These are phyloP conservation scores for Halisarca cf. caerulea DNA, from an alignment of 37 sponge, comb jelly and placozoan species.

Conservation along the genomic window DNA sequence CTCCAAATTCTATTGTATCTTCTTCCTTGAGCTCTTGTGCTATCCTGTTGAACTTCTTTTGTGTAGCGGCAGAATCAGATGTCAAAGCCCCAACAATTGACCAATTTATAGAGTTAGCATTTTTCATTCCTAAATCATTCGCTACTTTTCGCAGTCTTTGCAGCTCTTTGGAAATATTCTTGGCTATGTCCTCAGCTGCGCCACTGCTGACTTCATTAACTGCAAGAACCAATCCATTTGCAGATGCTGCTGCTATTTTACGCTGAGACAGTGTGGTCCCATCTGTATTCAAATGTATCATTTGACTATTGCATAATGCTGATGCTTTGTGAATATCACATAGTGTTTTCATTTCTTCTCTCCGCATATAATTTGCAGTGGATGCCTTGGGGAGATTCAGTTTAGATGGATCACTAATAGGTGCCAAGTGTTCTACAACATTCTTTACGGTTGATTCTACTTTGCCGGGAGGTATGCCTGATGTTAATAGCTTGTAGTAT, in stretches of 20 bases:
- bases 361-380: slow-evolving; percentile 31
- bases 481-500: slow-evolving; percentile 25
- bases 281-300: slow-evolving; percentile 41
- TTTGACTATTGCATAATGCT: not conserved
- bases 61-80: slow-evolving; percentile 36
- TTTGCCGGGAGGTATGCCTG: slow-evolving; percentile 1
- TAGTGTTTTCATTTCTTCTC: slow-evolving; percentile 33
- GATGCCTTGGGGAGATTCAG: slow-evolving; percentile 9
- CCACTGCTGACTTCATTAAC: slow-evolving; percentile 30
- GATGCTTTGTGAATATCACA: slow-evolving; percentile 43
- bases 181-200: slow-evolving; percentile 24
- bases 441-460: not conserved
- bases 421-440: slow-evolving; percentile 8
- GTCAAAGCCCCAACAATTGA: slow-evolving; percentile 29
- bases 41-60: slow-evolving; percentile 14
- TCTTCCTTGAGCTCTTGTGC: slow-evolving; percentile 30
- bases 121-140: slow-evolving; percentile 7
- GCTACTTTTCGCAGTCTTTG: slow-evolving; percentile 26
- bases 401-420: slow-evolving; percentile 1
- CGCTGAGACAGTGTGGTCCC: slow-evolving; percentile 44
- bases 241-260: slow-evolving; percentile 32
- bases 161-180: slow-evolving; percentile 27
- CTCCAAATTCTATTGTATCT: slow-evolving; percentile 4
- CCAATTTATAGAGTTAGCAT: slow-evolving; percentile 43
- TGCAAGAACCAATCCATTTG: slow-evolving; percentile 27